A percentile compares a stretch with the other conserved stretches of the same genome.
Conservation (phyloP, 92 coral and sea anemone species). For the Heliopora coerulea region DNA sequence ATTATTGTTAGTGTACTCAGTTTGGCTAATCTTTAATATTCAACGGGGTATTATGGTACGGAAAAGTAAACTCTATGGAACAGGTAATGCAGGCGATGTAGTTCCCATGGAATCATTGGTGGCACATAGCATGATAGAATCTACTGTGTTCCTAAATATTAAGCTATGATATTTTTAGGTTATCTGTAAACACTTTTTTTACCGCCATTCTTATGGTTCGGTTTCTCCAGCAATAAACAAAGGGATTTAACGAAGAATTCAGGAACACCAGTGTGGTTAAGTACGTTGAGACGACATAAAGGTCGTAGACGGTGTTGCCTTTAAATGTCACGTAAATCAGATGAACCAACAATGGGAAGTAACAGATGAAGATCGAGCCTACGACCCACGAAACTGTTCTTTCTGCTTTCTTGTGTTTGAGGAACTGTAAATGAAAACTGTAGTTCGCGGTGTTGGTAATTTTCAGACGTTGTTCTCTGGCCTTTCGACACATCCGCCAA, state of each 20-base stretch:
- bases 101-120: too few species aligned
- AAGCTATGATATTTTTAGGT: too few species aligned
- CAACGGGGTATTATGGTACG: too few species aligned
- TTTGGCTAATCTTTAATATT: too few species aligned
- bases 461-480: slow-evolving; percentile 10
- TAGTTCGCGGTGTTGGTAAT: neutral
- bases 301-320: neutral
- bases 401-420: slow-evolving; percentile 3
- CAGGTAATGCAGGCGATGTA: too few species aligned
- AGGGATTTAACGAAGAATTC: neutral
- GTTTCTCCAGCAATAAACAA: slow-evolving; percentile 13
- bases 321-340: neutral
- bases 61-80: too few species aligned
- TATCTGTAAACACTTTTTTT: neutral
- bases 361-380: neutral
- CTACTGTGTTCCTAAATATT: too few species aligned
- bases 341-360: neutral
- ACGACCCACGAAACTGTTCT: slow-evolving; percentile 8
- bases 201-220: neutral
- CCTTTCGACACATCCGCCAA: neutral
- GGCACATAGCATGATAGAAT: too few species aligned
- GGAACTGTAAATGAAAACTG: neutral
- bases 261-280: slow-evolving; percentile 1
- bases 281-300: neutral
- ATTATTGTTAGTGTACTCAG: too few species aligned